Percentiles rank a stretch among this genome's conserved stretches.
Evolutionary conservation across 2,888 invertebrate genomes (phyloP).

Genomic region (Copidosoma aretas): DNA sequence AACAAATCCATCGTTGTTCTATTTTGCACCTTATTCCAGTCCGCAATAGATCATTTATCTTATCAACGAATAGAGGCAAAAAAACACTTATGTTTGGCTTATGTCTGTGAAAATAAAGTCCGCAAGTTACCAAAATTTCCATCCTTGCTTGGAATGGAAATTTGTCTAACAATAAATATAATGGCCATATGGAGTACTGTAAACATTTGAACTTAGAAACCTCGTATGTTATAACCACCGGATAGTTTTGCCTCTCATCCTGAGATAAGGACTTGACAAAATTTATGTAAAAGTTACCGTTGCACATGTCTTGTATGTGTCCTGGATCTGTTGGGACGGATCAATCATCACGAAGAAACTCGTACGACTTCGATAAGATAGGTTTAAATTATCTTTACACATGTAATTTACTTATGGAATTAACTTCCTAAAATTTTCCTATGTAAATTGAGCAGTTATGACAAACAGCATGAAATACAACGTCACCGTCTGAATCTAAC

Average conservation of each 20-base stretch:
- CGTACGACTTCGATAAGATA: too few species aligned
- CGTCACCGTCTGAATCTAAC: constrained; percentile 6
- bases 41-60: too few species aligned
- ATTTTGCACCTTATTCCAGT: too few species aligned
- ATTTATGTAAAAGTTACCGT: constrained; percentile 9
- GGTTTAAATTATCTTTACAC: too few species aligned
- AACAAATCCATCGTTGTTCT: too few species aligned
- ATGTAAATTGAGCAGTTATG: constrained; percentile 15
- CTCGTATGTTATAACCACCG: constrained; percentile 17
- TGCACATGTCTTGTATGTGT: constrained; percentile 11
- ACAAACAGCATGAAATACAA: constrained; percentile 13
- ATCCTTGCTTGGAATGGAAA: background rate
- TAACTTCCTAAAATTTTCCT: constrained; percentile 6
- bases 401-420: too few species aligned
- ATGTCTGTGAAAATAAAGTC: constrained; percentile 9
- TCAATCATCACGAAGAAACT: too few species aligned
- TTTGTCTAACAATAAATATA: constrained; percentile 25
- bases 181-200: constrained; percentile 20
- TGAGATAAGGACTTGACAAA: constrained; percentile 13
- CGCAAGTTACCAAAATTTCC: background rate
- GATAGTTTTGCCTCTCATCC: constrained; percentile 4
- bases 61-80: constrained; percentile 5
- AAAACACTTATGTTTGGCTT: constrained; percentile 14
- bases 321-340: too few species aligned
- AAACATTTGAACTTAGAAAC: constrained; percentile 14